Evolutionary conservation across 2,113 vertebrate species (phyloP), one percentile per base, ranked within the genome.

Genomic region (Elanus axillaris): DNA sequence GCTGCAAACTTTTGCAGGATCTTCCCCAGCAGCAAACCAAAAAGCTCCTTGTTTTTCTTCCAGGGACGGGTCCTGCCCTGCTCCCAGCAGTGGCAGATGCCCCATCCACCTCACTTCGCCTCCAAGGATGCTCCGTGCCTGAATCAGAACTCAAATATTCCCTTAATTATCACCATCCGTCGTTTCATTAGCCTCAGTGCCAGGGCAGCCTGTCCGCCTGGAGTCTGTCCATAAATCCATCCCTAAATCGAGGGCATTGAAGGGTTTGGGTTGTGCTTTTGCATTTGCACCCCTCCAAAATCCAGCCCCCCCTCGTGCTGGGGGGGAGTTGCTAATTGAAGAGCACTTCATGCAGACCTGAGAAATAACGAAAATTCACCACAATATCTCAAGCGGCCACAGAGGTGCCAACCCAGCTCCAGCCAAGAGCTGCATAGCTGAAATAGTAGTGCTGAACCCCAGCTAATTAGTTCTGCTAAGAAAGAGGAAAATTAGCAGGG

Each of bases 401-500:
- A 34, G 62, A 48, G n/a, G 4, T 3, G 47, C 48, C 58, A n/a
- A 15, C 25, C 53, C 86, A 59, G 62, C 86, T 81, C 50, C 55
- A 3, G 8, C 47, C 10, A 3, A 12, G 88, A 66, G 72, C 63
- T 2, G 19, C 2, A 5, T 7, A 56, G 81, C 74, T 92, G 81
- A 21, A 77, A 64, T 3, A 11, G 27, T 9, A 17, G 19, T 3
- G 43, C 59, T 23, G 55, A 76, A 50, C 59, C 66, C 50, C 64
- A 32, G 85, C 84, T 97, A 93, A 96, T 97, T 90, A 95, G 90
- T 10, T 71, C 94, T 47, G 94, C 90, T 59, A 17, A 78, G 79
- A 75, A 50, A 47, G 36, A 60, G 59, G 74, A 27, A 82, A 93
- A 90, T 63, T 69, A 96, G 60, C 81, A 13, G 73, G 48, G 80